Conservation (phyloP, 2,113 vertebrate species). For the Xiphias gladius region DNA sequence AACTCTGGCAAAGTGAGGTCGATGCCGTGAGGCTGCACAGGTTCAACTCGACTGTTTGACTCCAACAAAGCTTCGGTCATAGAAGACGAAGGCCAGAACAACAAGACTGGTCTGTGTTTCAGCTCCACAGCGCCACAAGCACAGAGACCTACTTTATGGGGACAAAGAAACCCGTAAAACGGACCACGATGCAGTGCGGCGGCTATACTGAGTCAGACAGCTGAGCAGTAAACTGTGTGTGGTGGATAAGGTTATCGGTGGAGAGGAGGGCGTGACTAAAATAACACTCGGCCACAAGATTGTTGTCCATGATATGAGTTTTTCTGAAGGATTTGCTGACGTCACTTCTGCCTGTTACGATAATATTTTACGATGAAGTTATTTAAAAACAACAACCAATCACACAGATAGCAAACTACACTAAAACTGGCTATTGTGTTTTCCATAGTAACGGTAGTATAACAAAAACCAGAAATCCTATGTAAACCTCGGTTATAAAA, state of each 20-base stretch:
- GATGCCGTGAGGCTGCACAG: not conserved
- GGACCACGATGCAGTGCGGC: slow-evolving; percentile 19
- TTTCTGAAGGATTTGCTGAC: too few species aligned
- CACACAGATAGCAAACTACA: too few species aligned
- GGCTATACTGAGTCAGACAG: not conserved
- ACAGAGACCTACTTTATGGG: slow-evolving; percentile 37
- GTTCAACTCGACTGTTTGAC: not conserved
- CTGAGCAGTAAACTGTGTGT: slow-evolving; percentile 2
- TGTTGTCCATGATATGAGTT: not conserved
- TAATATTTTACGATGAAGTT: too few species aligned
- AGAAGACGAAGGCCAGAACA: not conserved
- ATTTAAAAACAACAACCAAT: too few species aligned
- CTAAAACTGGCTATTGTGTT: too few species aligned
- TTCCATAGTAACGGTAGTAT: too few species aligned
- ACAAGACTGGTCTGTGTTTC: too few species aligned
- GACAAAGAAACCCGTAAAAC: not conserved
- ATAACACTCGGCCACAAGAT: not conserved
- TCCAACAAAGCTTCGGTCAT: not conserved
- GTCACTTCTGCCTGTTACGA: too few species aligned
- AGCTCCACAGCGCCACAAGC: slow-evolving; percentile 17
- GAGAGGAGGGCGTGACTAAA: not conserved
- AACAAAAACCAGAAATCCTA: too few species aligned
- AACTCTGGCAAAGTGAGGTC: not conserved
- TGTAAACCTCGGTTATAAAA: too few species aligned
- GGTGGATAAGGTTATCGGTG: slow-evolving; percentile 23